Evolutionary conservation across 2,888 invertebrate genomes (phyloP), one percentile per base, ranked within the genome.

Genomic region (Cinara cedri): DNA sequence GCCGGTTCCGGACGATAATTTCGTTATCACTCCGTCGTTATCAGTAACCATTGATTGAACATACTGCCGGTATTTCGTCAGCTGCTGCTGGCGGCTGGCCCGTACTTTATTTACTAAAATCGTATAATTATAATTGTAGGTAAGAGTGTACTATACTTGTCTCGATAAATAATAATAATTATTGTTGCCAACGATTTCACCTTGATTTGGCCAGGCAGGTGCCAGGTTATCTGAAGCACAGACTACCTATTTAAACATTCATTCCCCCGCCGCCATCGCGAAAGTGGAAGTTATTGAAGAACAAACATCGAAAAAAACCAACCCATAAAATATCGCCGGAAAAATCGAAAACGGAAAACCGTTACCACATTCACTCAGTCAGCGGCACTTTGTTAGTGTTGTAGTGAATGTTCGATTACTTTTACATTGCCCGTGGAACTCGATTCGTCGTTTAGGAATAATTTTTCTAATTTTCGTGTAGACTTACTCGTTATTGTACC

Each of bases 331-430:
- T 57, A 44, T 42, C 60, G 26, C 44, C n/a, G 34, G 14, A 24
- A 72, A 60, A 24, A 72, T 24, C 44, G 63, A 34, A 74, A 63
- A 34, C 51, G 51, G 16, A 60, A 74, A 72, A 74, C 34, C 75
- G 75, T 75, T 75, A 24, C 65, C 75, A 65, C 54, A 54, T 65
- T 75, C 75, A 65, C 19, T 63, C 62, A 21, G 74, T 74, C 74
- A 51, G 62, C 74, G 42, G 74, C 63, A 14, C 34, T 49, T 34
- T 6, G 34, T 34, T 34, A 34, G 34, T 34, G 34, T 3, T 34
- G 34, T 6, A 6, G 34, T 34, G 34, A 6, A 8, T 70, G 78
- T 49, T 70, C 78, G 78, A 78, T 70, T 62, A 3, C 16, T n/a
- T 24, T 9, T n/a, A n/a, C n/a, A n/a, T n/a, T n/a, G n/a, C 8